Base-by-base conservation (phyloP, 2,888 invertebrate genomes). In the Aleiodes alternator region DNA sequence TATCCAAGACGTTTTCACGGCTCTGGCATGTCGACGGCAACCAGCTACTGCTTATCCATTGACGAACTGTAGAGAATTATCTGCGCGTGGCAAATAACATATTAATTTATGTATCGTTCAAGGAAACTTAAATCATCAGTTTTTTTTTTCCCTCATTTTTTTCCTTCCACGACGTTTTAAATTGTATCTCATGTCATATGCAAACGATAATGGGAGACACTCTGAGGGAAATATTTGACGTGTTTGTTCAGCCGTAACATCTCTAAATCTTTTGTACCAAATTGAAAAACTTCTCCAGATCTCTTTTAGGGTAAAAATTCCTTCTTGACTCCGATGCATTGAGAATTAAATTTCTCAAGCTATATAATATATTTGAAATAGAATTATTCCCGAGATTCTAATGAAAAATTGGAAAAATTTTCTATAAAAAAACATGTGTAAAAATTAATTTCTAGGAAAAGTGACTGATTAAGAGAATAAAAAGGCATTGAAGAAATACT, bases 241-340 rank as follows among this genome's bases (percentile, higher is more conserved):
- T 89, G 89, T 89, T 89, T 89, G 86, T 89, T 89, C 89, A 89
- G 88, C 89, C 89, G 89, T 87, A 85, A 88, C 87, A 87, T 88
- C 87, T 88, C 87, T 87, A 87, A 86, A 88, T 88, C 89, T 89
- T 88, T 89, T 88, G 89, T 88, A 72, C 79, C 76, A 76, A 77
- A 76, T 75, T 76, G 76, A 73, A 77, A 78, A 75, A 75, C 73
- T 69, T 76, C 72, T 73, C 61, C 48, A 50, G 70, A 59, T 64
- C n/a, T 51, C 16, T 16, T 56, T n/a, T 59, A 16, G 8, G 43
- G 11, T 50, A 50, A 38, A 61, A 51, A 23, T 64, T 9, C 43
- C 43, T 43, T 9, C 43, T 11, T 11, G 11, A 43, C 11, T 43
- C 11, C 0, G 1, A 43, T 43, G 43, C 11, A 51, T 23, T 8